Base-by-base conservation (phyloP, 2,113 vertebrate genomes). In the Tretioscincus oriximinensis region DNA sequence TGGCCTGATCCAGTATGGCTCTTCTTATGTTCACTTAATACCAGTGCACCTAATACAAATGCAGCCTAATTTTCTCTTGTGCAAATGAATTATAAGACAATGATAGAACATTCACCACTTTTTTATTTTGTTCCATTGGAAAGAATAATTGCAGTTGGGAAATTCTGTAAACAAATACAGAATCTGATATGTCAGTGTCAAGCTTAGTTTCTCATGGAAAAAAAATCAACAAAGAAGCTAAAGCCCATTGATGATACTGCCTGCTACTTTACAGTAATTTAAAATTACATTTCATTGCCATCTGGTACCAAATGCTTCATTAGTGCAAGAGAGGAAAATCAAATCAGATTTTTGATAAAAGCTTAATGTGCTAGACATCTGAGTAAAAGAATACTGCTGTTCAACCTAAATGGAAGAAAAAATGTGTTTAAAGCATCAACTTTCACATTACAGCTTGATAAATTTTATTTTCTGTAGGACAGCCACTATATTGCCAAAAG, bases 141-240 rank as follows among this genome's bases (percentile, higher is more conserved):
- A 82, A 81, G 2, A n/a, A n/a, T n/a, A n/a, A n/a, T n/a, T n/a
- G n/a, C n/a, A n/a, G n/a, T n/a, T n/a, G n/a, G n/a, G n/a, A n/a
- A n/a, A n/a, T n/a, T n/a, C n/a, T 78, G 78, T 47, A 83, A 82
- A 81, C 47, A 69, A 89, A 49, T 83, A 41, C 31, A 84, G 84
- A 87, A 31, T 60, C 78, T 79, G 49, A 49, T 69, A 1, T 86
- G 86, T 78, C 14, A 49, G 89, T 85, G 81, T 21, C 75, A 78
- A 7, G 11, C 5, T 81, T 81, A 80, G 35, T 79, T 78, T 86
- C 88, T 77, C 28, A 78, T 78, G 81, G 6, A 2, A 88, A 83
- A 41, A 41, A 81, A 35, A 51, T 2, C 22, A 77, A 45, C 4
- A 61, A 20, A 73, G 45, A 86, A 22, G 18, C 26, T 61, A 75